phyloP scores from a whole-genome alignment of 2,888 invertebrate species.

The Melanostoma scalare region DNA sequence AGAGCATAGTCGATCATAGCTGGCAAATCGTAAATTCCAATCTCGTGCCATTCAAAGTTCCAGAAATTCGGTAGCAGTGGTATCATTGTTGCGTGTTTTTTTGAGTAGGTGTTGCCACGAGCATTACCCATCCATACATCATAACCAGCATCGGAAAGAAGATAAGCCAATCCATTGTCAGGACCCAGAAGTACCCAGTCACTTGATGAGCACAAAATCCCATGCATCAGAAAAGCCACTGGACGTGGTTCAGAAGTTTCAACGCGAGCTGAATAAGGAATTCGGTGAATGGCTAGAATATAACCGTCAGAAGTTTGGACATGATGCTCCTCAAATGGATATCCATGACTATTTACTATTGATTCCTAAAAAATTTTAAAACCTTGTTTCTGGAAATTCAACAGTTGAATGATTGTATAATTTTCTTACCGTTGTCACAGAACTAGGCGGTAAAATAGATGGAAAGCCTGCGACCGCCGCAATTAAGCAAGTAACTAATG shows the following conservation, averaged over 20 bases:
- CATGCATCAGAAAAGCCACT: constrained; percentile 78
- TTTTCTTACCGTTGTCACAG: constrained; percentile 19
- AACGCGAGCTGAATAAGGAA: constrained; percentile 76
- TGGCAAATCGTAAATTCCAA: constrained; percentile 93
- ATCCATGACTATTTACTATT: constrained; percentile 75
- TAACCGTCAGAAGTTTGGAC: constrained; percentile 82
- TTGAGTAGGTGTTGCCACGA: constrained; percentile 87
- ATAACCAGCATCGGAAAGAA: constrained; percentile 86
- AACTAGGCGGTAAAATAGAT: constrained; percentile 6
- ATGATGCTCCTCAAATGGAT: constrained; percentile 83
- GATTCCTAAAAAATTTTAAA: constrained; percentile 72
- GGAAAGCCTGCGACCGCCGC: constrained; percentile 2
- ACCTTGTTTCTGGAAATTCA: no score
- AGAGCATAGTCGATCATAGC: constrained; percentile 89
- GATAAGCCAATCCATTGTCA: constrained; percentile 76
- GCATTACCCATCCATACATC: constrained; percentile 92
- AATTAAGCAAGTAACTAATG: constrained; percentile 13
- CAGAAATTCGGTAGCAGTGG: constrained; percentile 77
- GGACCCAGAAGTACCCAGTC: constrained; percentile 78
- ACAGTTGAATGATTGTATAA: no score
- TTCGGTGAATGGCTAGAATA: constrained; percentile 78
- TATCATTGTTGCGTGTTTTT: constrained; percentile 82
- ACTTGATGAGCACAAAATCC: constrained; percentile 78
- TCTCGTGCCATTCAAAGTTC: constrained; percentile 91
- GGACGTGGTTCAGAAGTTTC: constrained; percentile 71